Percentiles rank a stretch among this genome's conserved stretches.
Evolutionary conservation across 2,797 vertebrate genomes (phyloP).

Genomic region (Acipenser transmontanus): DNA sequence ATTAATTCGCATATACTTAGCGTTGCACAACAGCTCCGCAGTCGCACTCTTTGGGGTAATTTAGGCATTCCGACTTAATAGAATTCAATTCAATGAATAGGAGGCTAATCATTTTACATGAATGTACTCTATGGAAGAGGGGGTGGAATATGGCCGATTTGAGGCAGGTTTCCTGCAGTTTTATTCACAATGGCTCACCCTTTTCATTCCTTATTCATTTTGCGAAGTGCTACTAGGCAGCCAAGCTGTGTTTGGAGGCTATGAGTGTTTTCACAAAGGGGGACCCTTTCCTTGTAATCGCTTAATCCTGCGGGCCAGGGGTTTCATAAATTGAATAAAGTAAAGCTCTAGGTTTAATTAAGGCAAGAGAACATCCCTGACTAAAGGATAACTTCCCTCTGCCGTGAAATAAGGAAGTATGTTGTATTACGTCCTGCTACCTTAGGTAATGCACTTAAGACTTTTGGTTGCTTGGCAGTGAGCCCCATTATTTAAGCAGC

Average conservation of each 20-base stretch:
- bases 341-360: constrained; percentile 92
- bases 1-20: constrained; percentile 87
- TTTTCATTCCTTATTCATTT: constrained; percentile 86
- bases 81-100: constrained; percentile 78
- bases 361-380: constrained; percentile 68
- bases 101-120: constrained; percentile 76
- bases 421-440: constrained; percentile 1
- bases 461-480: constrained; percentile 5
- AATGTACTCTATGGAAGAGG: constrained; percentile 69
- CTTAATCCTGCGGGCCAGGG: constrained; percentile 92
- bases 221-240: constrained; percentile 80
- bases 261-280: constrained; percentile 84
- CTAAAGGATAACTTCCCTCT: constrained; percentile 48
- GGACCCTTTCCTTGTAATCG: constrained; percentile 89
- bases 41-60: constrained; percentile 63
- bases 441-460: neutral
- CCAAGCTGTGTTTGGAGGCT: constrained; percentile 74
- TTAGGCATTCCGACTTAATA: constrained; percentile 69
- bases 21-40: constrained; percentile 73
- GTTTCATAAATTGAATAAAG: constrained; percentile 80
- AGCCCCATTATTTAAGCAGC: constrained; percentile 2
- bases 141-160: constrained; percentile 58
- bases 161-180: constrained; percentile 67
- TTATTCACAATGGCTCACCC: constrained; percentile 78
- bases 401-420: constrained; percentile 14